These are phyloP conservation scores for Barbus barbus DNA, from an alignment of 2,113 vertebrate species.

Conservation along the genomic window DNA sequence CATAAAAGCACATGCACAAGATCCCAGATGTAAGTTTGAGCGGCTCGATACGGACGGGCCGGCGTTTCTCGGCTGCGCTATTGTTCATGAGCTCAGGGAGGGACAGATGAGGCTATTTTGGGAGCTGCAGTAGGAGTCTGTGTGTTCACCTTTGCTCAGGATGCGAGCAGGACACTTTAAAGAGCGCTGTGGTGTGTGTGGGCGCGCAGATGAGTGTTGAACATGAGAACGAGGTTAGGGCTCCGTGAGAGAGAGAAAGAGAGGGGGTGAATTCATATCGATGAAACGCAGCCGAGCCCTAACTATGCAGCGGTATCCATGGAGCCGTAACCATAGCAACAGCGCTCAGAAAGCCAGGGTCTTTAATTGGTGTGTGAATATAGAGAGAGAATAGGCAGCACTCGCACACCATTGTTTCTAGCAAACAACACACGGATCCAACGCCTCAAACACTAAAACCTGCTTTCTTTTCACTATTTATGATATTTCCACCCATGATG, in stretches of 20 bases:
- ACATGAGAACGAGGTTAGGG: slow-evolving; percentile 27
- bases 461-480: not conserved
- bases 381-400: too few relatives aligned
- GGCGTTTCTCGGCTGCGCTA: not conserved
- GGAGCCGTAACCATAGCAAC: slow-evolving; percentile 77
- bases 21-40: not conserved
- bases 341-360: slow-evolving; percentile 73
- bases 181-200: slow-evolving; percentile 31
- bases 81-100: slow-evolving; percentile 56
- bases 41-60: not conserved
- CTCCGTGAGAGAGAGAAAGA: not conserved
- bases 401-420: slow-evolving; percentile 71
- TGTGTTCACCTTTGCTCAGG: slow-evolving; percentile 72
- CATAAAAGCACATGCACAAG: not conserved
- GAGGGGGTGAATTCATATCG: slow-evolving; percentile 46
- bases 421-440: slow-evolving; percentile 58
- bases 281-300: slow-evolving; percentile 62
- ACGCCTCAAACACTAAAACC: not conserved
- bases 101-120: slow-evolving; percentile 68
- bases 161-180: slow-evolving; percentile 66
- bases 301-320: slow-evolving; percentile 76
- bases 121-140: slow-evolving; percentile 69
- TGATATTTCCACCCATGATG: too few relatives aligned
- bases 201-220: slow-evolving; percentile 43
- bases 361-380: slow-evolving; percentile 76